These are phyloP conservation scores for Brachyalestes nurse DNA, from an alignment of 2,797 vertebrate genomes.

Conservation along the genomic window DNA sequence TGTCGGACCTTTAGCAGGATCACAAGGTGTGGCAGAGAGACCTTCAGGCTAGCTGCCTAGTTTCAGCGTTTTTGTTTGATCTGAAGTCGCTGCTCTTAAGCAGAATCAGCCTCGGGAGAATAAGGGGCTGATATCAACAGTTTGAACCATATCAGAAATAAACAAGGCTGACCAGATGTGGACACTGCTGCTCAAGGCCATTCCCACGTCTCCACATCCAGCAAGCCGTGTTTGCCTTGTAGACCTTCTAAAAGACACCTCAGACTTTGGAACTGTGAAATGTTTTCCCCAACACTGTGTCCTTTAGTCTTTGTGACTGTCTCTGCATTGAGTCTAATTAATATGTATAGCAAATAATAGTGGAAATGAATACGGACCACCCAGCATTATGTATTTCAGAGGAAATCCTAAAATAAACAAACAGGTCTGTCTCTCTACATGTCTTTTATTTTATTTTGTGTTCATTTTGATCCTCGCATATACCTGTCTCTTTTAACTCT, in stretches of 20 bases:
- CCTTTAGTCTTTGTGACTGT: neutral
- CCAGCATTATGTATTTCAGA: neutral
- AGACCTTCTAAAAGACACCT: constrained; percentile 12
- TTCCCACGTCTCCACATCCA: constrained; percentile 43
- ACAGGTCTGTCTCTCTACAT: neutral
- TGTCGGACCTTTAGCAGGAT: neutral
- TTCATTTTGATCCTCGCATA: neutral
- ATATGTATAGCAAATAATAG: too few species aligned
- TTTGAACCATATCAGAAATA: constrained; percentile 11
- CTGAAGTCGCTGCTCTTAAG: neutral
- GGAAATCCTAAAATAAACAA: neutral
- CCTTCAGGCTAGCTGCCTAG: neutral
- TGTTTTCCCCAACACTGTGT: neutral
- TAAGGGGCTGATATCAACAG: constrained; percentile 3
- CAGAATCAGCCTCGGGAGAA: neutral
- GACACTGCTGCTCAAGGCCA: constrained; percentile 52
- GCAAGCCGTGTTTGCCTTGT: constrained; percentile 29
- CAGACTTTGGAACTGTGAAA: constrained; percentile 23
- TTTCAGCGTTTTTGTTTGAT: constrained; percentile 5
- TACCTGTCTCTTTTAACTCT: neutral
- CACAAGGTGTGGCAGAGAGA: constrained; percentile 1
- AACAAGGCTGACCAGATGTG: constrained; percentile 34
- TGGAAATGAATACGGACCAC: neutral
- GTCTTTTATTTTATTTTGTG: neutral
- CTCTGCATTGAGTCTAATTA: neutral